Percentiles rank a stretch among this genome's conserved stretches.
These are phyloP conservation scores for Encarsia formosa DNA, from an alignment of 2,888 invertebrate species.

Conservation along the genomic window DNA sequence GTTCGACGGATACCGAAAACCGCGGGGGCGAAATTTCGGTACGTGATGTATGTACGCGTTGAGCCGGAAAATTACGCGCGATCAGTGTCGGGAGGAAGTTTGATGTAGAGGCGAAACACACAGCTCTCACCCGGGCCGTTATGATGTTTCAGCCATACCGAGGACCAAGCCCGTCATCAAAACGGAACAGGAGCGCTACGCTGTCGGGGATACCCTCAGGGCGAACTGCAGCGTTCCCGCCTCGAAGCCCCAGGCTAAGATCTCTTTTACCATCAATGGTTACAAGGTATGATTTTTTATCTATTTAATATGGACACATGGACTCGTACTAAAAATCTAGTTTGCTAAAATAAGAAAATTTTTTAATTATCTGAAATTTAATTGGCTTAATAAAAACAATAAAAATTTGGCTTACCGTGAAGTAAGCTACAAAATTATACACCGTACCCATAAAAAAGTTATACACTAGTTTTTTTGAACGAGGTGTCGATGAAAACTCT, in stretches of 20 bases:
- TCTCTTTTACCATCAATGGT: slow-evolving; percentile 75
- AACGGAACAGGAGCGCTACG: slow-evolving; percentile 71
- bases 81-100: slow-evolving; percentile 21
- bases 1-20: no score
- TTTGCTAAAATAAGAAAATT: no score
- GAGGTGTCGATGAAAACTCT: no score
- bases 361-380: no score
- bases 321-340: no score
- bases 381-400: no score
- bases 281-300: slow-evolving; percentile 10
- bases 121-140: not conserved
- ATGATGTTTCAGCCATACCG: slow-evolving; percentile 65
- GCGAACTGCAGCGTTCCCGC: slow-evolving; percentile 79
- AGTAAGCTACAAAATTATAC: no score
- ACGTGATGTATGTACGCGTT: slow-evolving; percentile 13
- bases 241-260: slow-evolving; percentile 69
- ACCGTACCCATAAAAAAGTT: no score
- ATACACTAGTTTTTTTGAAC: no score
- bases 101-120: no score
- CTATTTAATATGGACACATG: no score
- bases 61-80: slow-evolving; percentile 30
- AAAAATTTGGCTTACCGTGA: no score
- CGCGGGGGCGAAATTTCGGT: slow-evolving; percentile 34
- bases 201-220: slow-evolving; percentile 67
- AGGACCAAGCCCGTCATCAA: slow-evolving; percentile 63